Evolutionary conservation across 2,888 invertebrate genomes (phyloP).

Genomic region (Alentia gelatinosa): DNA sequence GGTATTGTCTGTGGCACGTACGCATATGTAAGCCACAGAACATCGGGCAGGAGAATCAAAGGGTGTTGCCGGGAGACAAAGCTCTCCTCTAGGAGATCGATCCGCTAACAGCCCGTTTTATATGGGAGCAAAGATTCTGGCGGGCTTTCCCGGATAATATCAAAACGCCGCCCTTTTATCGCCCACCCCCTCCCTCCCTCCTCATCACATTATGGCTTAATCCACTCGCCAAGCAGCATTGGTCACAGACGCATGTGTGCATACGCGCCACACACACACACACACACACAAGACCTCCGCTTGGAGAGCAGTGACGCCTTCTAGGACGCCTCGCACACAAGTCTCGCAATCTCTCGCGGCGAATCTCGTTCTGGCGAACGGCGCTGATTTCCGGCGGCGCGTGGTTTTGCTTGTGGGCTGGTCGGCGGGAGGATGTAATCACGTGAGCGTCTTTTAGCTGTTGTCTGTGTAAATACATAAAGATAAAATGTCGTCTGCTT

Average conservation of each 20-base stretch:
- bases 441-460: no score
- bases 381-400: neutral
- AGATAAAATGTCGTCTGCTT: no score
- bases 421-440: neutral
- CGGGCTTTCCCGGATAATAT: neutral
- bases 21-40: no score
- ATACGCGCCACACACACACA: no score
- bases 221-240: neutral
- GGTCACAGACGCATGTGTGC: no score
- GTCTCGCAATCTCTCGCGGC: neutral
- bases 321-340: neutral
- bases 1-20: no score
- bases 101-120: slow-evolving; percentile 6
- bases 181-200: neutral
- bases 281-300: neutral
- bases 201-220: neutral
- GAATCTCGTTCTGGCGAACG: neutral
- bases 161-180: neutral
- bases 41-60: no score
- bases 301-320: no score
- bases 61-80: no score
- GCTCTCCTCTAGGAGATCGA: neutral
- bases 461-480: no score
- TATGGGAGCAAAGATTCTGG: neutral
- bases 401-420: neutral